Evolutionary conservation across 2,797 vertebrate genomes (phyloP).

Genomic region (Acipenser transmontanus): DNA sequence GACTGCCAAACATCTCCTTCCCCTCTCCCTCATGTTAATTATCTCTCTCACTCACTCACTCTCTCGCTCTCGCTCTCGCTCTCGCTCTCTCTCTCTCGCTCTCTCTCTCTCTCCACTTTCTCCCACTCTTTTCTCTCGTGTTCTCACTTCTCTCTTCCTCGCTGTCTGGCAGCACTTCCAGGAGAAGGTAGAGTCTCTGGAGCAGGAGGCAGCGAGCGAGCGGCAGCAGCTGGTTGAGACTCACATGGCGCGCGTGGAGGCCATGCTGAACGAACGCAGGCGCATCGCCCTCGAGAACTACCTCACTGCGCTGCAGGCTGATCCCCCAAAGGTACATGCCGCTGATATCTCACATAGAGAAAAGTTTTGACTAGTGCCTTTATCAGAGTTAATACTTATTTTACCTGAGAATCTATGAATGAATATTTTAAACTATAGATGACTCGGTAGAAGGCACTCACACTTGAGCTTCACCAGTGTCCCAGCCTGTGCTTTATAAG

Average conservation of each 20-base stretch:
- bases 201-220: constrained; percentile 91
- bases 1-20: too few relatives aligned
- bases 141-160: constrained; percentile 1
- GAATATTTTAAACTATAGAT: too few relatives aligned
- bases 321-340: constrained; percentile 72
- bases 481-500: too few relatives aligned
- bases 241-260: constrained; percentile 94
- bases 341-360: too few relatives aligned
- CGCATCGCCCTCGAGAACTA: constrained; percentile 92
- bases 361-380: too few relatives aligned
- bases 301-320: constrained; percentile 84
- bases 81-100: not conserved
- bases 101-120: not conserved
- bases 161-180: constrained; percentile 77
- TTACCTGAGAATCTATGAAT: too few relatives aligned
- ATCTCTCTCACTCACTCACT: not conserved
- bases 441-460: too few relatives aligned
- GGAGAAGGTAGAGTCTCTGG: constrained; percentile 92
- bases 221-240: constrained; percentile 94
- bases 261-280: constrained; percentile 89
- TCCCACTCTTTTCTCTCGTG: not conserved
- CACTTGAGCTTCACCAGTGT: too few relatives aligned
- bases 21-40: too few relatives aligned
- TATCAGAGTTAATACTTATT: not conserved
- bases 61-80: not conserved